Percentiles rank a stretch among this genome's conserved stretches.
Evolutionary conservation across 2,797 vertebrate species (phyloP).

Genomic region (Alectoris magna): DNA sequence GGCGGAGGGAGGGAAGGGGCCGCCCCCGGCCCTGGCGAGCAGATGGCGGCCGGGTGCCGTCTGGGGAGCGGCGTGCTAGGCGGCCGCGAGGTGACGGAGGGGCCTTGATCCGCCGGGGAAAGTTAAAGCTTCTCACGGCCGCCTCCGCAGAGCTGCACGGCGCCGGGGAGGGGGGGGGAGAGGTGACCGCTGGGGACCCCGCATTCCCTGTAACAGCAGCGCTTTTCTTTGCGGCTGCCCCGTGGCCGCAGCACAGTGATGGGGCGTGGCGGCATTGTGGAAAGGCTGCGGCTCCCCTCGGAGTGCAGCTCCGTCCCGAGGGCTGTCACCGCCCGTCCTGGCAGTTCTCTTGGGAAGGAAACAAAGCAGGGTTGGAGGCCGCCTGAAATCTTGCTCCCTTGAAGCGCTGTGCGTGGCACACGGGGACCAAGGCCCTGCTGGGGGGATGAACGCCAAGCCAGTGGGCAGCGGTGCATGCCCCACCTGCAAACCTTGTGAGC

Average conservation of each 20-base stretch:
- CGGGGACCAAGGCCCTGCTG: rapidly evolving
- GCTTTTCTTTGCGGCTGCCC: no score
- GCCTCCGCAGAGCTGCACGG: background rate
- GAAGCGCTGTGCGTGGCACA: rapidly evolving
- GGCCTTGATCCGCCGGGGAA: background rate
- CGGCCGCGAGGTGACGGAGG: background rate
- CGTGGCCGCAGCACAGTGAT: rapidly evolving
- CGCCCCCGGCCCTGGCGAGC: background rate
- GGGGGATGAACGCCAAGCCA: background rate
- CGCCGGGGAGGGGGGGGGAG: background rate
- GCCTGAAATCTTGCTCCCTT: rapidly evolving
- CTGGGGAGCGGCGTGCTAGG: background rate
- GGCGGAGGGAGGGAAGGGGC: background rate
- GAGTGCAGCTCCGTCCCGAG: background rate
- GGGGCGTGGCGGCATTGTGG: background rate
- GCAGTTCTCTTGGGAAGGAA: background rate
- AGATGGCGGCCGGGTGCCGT: background rate
- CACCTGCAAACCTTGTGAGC: rapidly evolving
- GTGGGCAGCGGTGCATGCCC: rapidly evolving
- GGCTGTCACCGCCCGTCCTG: background rate
- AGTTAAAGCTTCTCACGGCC: background rate
- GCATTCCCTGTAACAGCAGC: background rate
- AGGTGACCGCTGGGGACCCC: background rate
- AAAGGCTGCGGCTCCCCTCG: background rate
- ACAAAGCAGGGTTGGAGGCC: background rate